Base-by-base conservation (phyloP, 2,888 invertebrate species). In the Hirtodrosophila alboralis region DNA sequence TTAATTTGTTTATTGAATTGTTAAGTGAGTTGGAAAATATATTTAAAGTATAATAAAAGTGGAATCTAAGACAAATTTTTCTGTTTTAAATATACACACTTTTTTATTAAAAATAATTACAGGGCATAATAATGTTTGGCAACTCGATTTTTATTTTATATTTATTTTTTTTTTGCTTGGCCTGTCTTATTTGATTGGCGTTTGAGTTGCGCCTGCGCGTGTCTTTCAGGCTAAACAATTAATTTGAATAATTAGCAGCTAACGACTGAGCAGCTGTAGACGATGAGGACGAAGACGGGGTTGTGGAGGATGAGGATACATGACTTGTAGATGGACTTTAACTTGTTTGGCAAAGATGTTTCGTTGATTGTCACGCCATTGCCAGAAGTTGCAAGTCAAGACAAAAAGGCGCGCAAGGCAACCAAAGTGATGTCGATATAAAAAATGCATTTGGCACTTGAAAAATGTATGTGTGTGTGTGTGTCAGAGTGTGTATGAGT, bases 221-320 rank as follows among this genome's bases (percentile, higher is more conserved):
- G 76, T 86, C 85, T 77, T 62, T 67, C 58, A 45, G 51, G 75
- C 74, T 61, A 69, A 86, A 84, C 87, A 85, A 85, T 85, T 85
- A 84, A 87, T 87, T 87, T 85, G 87, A 87, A 85, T 85, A 85
- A 85, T 85, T 85, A 85, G 84, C 76, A 75, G 72, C 78, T 84
- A 80, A 85, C 85, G 83, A 83, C 65, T 66, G 41, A 36, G 52
- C 51, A 33, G 51, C 4, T 1, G 23, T 23, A 7, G 37, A 6
- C 8, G 34, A 21, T 48, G 34, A 40, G 12, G 14, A n/a, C 5
- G 18, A 18, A 18, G 18, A 4, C 5, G 38, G 26, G 16, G 13
- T 3, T 2, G 30, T 23, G 14, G 58, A 27, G 13, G 41, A 44
- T 5, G 10, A 41, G 21, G 47, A 13, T 12, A 13, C 23, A 34